phyloP scores from a whole-genome alignment of 2,797 vertebrate genomes.

The Phyllotis vaccarum region DNA sequence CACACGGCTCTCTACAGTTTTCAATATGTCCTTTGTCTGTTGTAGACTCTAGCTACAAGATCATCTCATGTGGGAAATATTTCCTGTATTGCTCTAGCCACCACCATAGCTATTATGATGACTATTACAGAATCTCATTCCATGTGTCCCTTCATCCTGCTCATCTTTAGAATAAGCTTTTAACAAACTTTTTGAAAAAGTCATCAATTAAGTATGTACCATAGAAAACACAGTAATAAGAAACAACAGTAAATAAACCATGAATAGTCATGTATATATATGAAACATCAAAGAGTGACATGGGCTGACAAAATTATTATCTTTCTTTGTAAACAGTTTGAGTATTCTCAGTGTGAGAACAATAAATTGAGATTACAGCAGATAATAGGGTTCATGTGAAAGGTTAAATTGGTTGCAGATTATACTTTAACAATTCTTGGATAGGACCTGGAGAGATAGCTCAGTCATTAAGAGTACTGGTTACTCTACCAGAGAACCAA shows the following conservation, averaged over 20 bases:
- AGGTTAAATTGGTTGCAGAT: neutral
- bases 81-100: neutral
- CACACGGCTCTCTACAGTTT: no score
- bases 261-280: neutral
- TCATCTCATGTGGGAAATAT: neutral
- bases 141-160: neutral
- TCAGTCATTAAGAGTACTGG: neutral
- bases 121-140: neutral
- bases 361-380: slow-evolving; percentile 13
- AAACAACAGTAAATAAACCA: neutral
- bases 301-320: neutral
- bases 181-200: neutral
- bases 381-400: slow-evolving; percentile 18
- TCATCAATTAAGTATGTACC: neutral
- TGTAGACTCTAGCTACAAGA: neutral
- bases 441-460: neutral
- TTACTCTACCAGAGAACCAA: neutral
- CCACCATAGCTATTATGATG: neutral
- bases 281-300: neutral
- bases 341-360: slow-evolving; percentile 1
- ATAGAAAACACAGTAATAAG: neutral
- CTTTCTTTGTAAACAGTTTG: neutral
- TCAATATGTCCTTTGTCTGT: neutral
- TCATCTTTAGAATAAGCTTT: neutral
- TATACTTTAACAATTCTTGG: neutral